Base-by-base conservation (phyloP, 2,113 vertebrate genomes). In the Brachirus orientalis region DNA sequence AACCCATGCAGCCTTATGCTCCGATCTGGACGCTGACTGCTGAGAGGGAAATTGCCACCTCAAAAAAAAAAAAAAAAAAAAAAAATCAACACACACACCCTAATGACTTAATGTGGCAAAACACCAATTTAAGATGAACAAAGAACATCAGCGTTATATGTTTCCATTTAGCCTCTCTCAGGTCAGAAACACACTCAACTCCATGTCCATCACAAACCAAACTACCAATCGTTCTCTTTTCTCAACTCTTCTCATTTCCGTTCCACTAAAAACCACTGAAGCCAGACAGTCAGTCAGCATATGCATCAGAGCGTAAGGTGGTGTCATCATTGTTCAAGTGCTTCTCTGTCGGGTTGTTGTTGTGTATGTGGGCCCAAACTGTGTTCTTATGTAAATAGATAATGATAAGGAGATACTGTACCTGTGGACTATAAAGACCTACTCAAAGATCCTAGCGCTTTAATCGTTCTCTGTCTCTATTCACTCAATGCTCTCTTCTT, bases 291-390 rank as follows among this genome's bases (percentile, higher is more conserved):
- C 69, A 63, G 82, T 81, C 85, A 86, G 85, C 76, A 33, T 77
- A 66, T 86, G 86, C 63, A 57, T 82, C 66, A 47, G 79, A 86
- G 75, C 82, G 87, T 80, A 58, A 87, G 87, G 85, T 75, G 80
- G 70, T 86, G 68, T 90, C 46, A 80, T 88, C 79, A 80, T 10
- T 81, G 75, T 90, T 87, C 70, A 89, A 90, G 89, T 92, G 91
- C 88, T 88, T 89, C 88, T 90, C 86, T 90, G 89, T 88, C 88
- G 66, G 63, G 90, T 86, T 89, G 90, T 90, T 91, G 83, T 87
- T 71, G 90, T 93, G 89, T 89, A 82, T 75, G 84, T 93, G 90
- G 77, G 86, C 89, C 86, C 91, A 86, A 90, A 90, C 83, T 86
- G 82, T 90, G 80, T 91, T 87, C 83, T 89, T 67, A 80, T 91